Base-by-base conservation (phyloP, 2,113 vertebrate genomes). In the Prunella fulvescens region DNA sequence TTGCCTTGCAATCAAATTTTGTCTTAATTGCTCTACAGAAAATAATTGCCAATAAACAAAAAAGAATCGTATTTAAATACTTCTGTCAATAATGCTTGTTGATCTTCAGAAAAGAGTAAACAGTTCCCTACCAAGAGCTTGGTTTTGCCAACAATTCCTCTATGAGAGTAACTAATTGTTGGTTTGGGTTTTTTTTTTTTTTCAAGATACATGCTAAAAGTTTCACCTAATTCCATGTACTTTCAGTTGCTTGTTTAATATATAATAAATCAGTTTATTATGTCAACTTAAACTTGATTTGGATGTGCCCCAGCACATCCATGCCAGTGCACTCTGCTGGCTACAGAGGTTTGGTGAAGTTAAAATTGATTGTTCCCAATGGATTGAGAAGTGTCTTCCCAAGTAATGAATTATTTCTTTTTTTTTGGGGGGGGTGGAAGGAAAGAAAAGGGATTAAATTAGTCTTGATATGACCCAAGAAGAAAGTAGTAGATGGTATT, bases 131-230 rank as follows among this genome's bases (percentile, higher is more conserved):
- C 24, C 11, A 24, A n/a, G n/a, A 58, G 33, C 8, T 40, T 62
- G 26, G 15, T 56, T 94, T 83, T 91, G 53, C 54, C 65, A 79
- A 70, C 33, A 81, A 3, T 33, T 54, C 10, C 17, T 76, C n/a
- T 54, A 2, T 67, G 57, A 64, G 67, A 76, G 73, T 31, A 33
- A 29, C 28, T 78, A 16, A 31, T 14, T 47, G 12, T 28, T 25
- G 54, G 9, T 31, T 60, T 67, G 17, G 1, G 2, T 0, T 3
- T 9, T 47, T 35, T 0, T 3, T 9, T 47, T 35, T 58, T 77
- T 77, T 4, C n/a, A 57, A 64, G 48, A 24, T 23, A 9, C 1
- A 1, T 20, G 19, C 9, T 66, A 28, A 24, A 87, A 80, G 12
- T 81, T 94, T 19, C 2, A 12, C 71, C 45, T 37, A 37, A 70